Base-by-base conservation (phyloP, 2,113 vertebrate genomes). In the Octodon degus region DNA sequence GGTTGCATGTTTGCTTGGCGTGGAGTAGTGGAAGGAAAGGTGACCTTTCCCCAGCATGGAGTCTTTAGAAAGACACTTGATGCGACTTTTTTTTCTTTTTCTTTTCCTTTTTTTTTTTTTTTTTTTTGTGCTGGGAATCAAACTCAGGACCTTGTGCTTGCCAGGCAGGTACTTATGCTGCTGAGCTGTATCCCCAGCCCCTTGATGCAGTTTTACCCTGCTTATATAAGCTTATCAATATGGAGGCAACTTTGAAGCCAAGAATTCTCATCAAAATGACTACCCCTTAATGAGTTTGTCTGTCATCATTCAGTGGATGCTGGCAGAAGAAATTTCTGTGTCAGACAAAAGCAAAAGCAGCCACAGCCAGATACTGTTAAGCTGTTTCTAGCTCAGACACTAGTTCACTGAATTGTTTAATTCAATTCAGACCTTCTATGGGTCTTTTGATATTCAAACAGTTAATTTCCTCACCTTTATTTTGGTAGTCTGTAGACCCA, bases 321-420 rank as follows among this genome's bases (percentile, higher is more conserved):
- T 47, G 47, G 4, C 50, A 77, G 47, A 94, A 74, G n/a, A 81
- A 13, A 53, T 32, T 47, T 55, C 25, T n/a, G 1, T 53, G 10
- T 80, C 89, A 84, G 37, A 93, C 27, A 90, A 77, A 82, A 92
- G 72, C 19, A 79, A 53, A 82, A 53, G 79, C 16, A 74, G 34
- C 34, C 37, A n/a, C 30, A 72, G 3, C 16, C 47, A 13, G 43
- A 17, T 20, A 53, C 14, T 47, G 9, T n/a, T 27, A 43, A 62
- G 2, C 0, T 43, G 6, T 2, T 76, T 89, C 19, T 22, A 91
- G 50, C 22, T 86, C 13, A 76, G 32, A 43, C 17, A 83, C 7
- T 34, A 84, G 32, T 19, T 37, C n/a, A 13, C 19, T 88, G 14
- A 27, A 90, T 34, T 20, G 0, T n/a, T n/a, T n/a, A n/a, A n/a